Base-by-base conservation (phyloP, 2,797 vertebrate genomes). In the Dromococcyx pavoninus region DNA sequence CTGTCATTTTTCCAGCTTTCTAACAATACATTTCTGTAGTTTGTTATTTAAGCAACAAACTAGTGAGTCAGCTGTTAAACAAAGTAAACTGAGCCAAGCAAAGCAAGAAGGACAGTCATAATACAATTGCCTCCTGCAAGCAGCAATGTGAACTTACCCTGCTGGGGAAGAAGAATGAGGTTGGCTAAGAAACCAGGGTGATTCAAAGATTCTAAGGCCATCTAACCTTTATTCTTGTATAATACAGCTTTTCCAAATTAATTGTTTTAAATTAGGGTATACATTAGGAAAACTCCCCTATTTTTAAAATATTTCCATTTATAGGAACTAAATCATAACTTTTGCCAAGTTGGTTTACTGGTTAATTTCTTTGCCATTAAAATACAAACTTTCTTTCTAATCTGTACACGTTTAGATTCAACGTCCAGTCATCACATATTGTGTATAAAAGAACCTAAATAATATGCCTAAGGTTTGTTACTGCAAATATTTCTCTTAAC, bases 31-130 rank as follows among this genome's bases (percentile, higher is more conserved):
- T 81, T 62, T 77, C 67, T 94, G 74, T 62, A 89, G 72, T 66
- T 86, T 80, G 46, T 80, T 85, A 39, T 77, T 92, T 92, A 81
- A 96, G 58, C 69, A 78, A 70, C 35, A 67, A 67, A 48, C 37
- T 62, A 79, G 32, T 16, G 58, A 86, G 70, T 66, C 62, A 83
- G 44, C 87, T 88, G 69, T 87, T 89, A 77, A 80, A 74, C 41
- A 16, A 70, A 88, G 48, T 30, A 48, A 92, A 43, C 61, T 74
- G 64, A 71, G 92, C 54, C 0, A 7, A 91, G 56, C 51, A 74
- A 87, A 84, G 66, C 78, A 89, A 75, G 84, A 71, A 65, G 86
- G 21, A 46, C 1, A 15, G 39, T 88, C 57, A 56, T 74, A 75
- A 88, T 65, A 56, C 85, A 66, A 44, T 78, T 86, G 28, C 51